phyloP scores from a whole-genome alignment of 2,797 vertebrate species.

The Manis pentadactyla region DNA sequence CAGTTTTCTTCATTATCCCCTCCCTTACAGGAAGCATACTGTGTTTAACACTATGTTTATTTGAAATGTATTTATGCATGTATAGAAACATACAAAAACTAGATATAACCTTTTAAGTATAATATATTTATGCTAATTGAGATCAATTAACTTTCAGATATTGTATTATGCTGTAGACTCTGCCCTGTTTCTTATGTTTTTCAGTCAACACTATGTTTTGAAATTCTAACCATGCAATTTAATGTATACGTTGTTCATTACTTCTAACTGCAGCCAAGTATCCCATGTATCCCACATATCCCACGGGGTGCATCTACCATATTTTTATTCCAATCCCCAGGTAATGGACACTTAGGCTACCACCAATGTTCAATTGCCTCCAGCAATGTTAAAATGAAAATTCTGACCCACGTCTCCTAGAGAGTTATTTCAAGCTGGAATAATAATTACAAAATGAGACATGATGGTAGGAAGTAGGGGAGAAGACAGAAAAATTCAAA shows the following conservation, averaged over 20 bases:
- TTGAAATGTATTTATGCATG: neutral
- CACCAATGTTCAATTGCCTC: neutral
- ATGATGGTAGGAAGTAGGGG: neutral
- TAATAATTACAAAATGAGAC: conserved; percentile 17
- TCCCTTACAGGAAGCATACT: neutral
- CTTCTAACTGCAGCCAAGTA: neutral
- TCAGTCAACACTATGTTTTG: neutral
- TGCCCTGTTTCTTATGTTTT: neutral
- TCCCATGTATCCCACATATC: too few species aligned
- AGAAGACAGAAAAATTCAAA: neutral
- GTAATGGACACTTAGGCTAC: neutral
- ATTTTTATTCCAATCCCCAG: neutral
- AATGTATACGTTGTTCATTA: neutral
- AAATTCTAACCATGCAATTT: neutral
- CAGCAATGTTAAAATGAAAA: neutral
- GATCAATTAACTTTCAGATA: neutral
- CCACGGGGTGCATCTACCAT: neutral
- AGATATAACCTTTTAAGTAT: neutral
- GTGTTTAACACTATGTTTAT: neutral
- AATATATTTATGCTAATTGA: neutral
- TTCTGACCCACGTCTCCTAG: neutral
- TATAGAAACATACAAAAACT: neutral
- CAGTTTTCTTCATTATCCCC: neutral
- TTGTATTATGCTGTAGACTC: neutral
- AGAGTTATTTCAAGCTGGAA: neutral